These are phyloP conservation scores for Parnassius mnemosyne DNA, from an alignment of 2,888 invertebrate species.

Conservation along the genomic window DNA sequence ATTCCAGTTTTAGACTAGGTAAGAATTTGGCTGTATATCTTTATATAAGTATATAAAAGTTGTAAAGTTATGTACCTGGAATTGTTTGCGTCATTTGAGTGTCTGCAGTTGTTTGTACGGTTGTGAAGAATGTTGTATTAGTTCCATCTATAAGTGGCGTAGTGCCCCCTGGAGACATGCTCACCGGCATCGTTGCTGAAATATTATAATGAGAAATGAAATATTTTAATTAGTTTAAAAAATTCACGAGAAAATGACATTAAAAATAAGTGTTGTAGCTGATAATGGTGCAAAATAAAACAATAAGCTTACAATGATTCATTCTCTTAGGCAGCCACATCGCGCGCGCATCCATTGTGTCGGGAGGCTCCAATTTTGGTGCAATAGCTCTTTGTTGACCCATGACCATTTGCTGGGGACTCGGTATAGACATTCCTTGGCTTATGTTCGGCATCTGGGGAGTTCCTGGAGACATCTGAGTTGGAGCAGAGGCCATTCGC, in stretches of 20 bases:
- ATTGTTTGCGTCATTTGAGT: conserved; percentile 67
- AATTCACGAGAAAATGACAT: not conserved
- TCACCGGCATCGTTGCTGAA: conserved; percentile 73
- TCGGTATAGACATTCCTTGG: conserved; percentile 66
- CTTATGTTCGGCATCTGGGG: conserved; percentile 69
- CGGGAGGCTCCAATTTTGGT: conserved; percentile 81
- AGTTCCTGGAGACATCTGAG: conserved; percentile 71
- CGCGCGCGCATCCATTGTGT: conserved; percentile 80
- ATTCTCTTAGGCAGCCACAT: conserved; percentile 84
- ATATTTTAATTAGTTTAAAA: conserved; percentile 19
- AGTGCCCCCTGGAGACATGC: conserved; percentile 69
- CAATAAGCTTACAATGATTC: conserved; percentile 83
- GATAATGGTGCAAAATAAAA: conserved; percentile 36
- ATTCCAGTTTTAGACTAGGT: too few species aligned
- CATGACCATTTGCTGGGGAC: conserved; percentile 65
- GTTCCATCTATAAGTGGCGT: conserved; percentile 70
- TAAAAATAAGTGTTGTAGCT: conserved; percentile 20
- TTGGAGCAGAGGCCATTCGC: conserved; percentile 66
- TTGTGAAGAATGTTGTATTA: conserved; percentile 64
- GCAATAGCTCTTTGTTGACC: conserved; percentile 70
- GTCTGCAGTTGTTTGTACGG: conserved; percentile 64
- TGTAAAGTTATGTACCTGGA: conserved; percentile 47
- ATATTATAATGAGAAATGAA: conserved; percentile 16
- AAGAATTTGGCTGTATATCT: too few species aligned
- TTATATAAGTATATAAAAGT: too few species aligned